Evolutionary conservation across 1,140 invertebrate species (phyloP), one percentile per base, ranked within the genome.

Genomic region (Orius insidiosus): DNA sequence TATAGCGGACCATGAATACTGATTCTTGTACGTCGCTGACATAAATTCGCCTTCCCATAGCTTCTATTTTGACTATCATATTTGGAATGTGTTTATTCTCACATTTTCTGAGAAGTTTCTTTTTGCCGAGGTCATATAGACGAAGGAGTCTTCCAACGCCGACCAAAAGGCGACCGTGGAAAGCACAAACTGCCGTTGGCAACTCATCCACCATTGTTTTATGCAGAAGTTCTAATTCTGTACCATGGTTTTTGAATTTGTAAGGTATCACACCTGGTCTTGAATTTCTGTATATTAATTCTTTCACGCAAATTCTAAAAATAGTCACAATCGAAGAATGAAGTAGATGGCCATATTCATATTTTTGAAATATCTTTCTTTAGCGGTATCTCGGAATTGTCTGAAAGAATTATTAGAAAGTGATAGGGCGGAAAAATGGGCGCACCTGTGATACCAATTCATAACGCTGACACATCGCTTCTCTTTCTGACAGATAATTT

Each of bases 11-110:
- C 60, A 93, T 96, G 59, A 93, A 94, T 9, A 98, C 83, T 24
- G 90, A 95, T 60, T 99, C 95, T 62, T 98, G 93, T 0, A 97
- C 81, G 63, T 99, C 96, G 0, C 84, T 79, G 0, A 94, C 94
- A 57, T 86, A 89, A 19, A 99, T 85, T 40, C 96, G 73, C 58
- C 92, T 82, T 0, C 94, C 92, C 55, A 93, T 80, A 0, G 88
- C 80, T 60, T 93, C 84, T 45, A 99, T 92, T 49, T 84, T 84
- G 0, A 90, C 80, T 46, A 99, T 88, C 40, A 84, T 74, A 60
- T 97, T 92, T 9, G 94, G 92, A 64, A 98, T 84, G 65, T 96
- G 90, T 75, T 95, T 93, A 64, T 98, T 98, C 67, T 99, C 96
- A 67, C 95, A 98, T 66, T 99, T 99, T 33, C 92, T 70, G 4